These are phyloP conservation scores for Plectropomus leopardus DNA, from an alignment of 2,113 vertebrate genomes.

Conservation along the genomic window DNA sequence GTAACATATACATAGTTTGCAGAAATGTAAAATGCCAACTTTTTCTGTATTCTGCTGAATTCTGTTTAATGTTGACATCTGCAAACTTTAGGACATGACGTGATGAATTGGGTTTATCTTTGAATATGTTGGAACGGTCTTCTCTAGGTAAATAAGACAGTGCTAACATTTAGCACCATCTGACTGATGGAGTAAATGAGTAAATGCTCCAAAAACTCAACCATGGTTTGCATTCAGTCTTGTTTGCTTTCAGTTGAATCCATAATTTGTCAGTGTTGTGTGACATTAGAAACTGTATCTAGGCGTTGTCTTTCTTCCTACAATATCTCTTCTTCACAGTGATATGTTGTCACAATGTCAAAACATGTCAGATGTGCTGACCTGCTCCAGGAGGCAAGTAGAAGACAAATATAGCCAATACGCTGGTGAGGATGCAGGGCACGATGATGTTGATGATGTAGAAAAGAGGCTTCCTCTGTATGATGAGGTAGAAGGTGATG, in stretches of 20 bases:
- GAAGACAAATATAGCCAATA: slow-evolving; percentile 93
- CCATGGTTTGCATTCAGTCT: not conserved
- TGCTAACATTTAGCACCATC: not conserved
- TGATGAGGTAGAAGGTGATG: slow-evolving; percentile 93
- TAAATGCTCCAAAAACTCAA: not conserved
- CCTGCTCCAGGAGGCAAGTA: slow-evolving; percentile 94
- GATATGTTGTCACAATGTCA: slow-evolving; percentile 32
- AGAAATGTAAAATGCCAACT: too few relatives aligned
- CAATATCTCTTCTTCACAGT: not conserved
- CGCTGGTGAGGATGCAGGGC: slow-evolving; percentile 91
- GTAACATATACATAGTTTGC: too few relatives aligned
- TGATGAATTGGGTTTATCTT: not conserved
- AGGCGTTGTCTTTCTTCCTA: not conserved
- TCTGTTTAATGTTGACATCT: not conserved
- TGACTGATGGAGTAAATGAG: not conserved
- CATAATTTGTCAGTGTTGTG: not conserved
- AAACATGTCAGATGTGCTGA: slow-evolving; percentile 63
- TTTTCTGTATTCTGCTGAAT: not conserved
- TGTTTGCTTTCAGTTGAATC: not conserved
- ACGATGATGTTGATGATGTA: slow-evolving; percentile 93
- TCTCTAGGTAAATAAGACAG: not conserved
- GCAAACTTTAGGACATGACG: not conserved
- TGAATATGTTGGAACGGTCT: not conserved
- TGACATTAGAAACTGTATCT: not conserved
- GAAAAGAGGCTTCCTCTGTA: slow-evolving; percentile 93